Percentiles rank a stretch among this genome's conserved stretches.
These are phyloP conservation scores for Folsomia candida DNA, from an alignment of 2,888 invertebrate species.

Conservation along the genomic window DNA sequence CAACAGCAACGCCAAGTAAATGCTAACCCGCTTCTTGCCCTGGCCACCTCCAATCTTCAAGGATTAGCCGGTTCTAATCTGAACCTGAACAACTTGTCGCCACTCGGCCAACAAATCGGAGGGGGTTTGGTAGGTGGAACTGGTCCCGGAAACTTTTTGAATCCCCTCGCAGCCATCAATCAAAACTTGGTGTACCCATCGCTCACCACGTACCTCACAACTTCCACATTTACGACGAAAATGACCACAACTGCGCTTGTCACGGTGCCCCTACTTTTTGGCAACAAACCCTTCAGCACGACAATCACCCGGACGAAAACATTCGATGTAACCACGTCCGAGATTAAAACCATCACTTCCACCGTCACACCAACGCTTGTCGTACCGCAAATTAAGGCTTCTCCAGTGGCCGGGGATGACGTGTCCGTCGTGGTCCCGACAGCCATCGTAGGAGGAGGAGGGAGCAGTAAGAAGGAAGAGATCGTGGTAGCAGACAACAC, in stretches of 20 bases:
- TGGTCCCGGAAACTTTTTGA: slow-evolving; percentile 26
- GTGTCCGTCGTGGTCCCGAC: background rate
- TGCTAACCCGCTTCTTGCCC: slow-evolving; percentile 28
- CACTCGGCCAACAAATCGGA: background rate
- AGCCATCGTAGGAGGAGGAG: background rate
- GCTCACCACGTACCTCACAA: slow-evolving; percentile 44
- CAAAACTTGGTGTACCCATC: slow-evolving; percentile 44
- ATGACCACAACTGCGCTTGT: slow-evolving; percentile 45
- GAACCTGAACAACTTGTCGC: slow-evolving; percentile 20
- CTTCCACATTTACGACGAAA: slow-evolving; percentile 43
- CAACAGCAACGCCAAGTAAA: slow-evolving; percentile 37
- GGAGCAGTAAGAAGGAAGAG: background rate
- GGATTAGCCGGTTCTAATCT: slow-evolving; percentile 30
- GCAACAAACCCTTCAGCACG: slow-evolving; percentile 40
- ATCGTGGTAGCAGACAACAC: background rate
- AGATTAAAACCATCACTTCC: slow-evolving; percentile 37
- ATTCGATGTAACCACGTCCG: slow-evolving; percentile 41
- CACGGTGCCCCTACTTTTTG: slow-evolving; percentile 49
- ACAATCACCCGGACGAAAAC: slow-evolving; percentile 41
- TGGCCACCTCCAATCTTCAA: slow-evolving; percentile 33
- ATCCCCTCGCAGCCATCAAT: slow-evolving; percentile 37
- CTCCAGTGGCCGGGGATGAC: background rate
- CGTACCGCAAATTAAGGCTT: slow-evolving; percentile 27
- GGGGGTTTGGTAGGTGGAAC: background rate
- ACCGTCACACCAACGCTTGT: slow-evolving; percentile 28